Conservation (phyloP, 2,797 vertebrate genomes). For the Lophotriccus pileatus region DNA sequence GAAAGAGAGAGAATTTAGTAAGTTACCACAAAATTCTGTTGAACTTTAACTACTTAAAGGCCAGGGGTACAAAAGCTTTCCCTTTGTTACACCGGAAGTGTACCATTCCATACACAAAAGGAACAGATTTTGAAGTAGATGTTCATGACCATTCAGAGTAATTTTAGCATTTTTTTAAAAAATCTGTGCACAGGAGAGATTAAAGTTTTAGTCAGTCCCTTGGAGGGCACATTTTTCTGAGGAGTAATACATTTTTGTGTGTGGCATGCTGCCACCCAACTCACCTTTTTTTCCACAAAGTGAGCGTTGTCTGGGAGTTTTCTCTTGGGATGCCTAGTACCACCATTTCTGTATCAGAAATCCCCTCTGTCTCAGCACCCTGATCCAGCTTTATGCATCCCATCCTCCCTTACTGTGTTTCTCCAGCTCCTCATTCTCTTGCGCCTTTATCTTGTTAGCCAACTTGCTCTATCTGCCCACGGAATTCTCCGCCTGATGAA, state of each 20-base stretch:
- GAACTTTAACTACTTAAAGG: neutral
- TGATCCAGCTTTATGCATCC: neutral
- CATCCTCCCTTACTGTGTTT: neutral
- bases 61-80: neutral
- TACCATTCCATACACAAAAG: neutral
- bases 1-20: neutral
- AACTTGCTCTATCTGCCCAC: constrained; percentile 63
- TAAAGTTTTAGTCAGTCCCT: neutral
- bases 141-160: neutral
- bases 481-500: constrained; percentile 64
- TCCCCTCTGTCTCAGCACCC: neutral
- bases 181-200: neutral
- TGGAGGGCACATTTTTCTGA: neutral
- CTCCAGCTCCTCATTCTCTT: neutral
- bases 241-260: neutral
- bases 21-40: neutral
- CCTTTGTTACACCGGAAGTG: neutral
- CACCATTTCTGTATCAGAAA: neutral
- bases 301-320: neutral
- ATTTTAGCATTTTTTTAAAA: neutral
- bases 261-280: neutral
- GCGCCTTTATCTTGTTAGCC: constrained; percentile 13
- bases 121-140: neutral
- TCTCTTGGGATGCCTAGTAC: neutral
- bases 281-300: neutral